Percentiles rank a stretch among this genome's conserved stretches.
Conservation (phyloP, 2,888 invertebrate species). For the Proisotoma minuta region DNA sequence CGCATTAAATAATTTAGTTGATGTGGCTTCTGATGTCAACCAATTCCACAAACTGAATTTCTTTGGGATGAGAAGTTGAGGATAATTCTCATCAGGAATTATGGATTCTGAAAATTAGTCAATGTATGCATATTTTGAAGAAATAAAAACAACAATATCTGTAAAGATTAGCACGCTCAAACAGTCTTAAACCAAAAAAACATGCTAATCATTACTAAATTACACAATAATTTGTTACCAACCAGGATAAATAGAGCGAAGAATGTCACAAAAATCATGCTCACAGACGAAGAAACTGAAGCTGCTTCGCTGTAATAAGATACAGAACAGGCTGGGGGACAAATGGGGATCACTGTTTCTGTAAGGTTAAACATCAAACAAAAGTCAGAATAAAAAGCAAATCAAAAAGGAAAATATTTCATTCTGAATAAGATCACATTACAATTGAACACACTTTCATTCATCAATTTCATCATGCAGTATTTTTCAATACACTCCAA, state of each 20-base stretch:
- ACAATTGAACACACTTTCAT: neutral
- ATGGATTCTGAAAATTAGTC: slow-evolving; percentile 27
- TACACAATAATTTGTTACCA: slow-evolving; percentile 26
- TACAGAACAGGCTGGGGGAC: slow-evolving; percentile 84
- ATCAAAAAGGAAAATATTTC: too few species aligned
- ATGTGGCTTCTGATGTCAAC: slow-evolving; percentile 12
- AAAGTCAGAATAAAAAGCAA: too few species aligned
- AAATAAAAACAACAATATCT: neutral
- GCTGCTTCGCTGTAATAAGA: slow-evolving; percentile 59
- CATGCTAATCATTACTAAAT: neutral
- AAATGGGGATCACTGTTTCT: slow-evolving; percentile 87
- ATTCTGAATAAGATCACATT: slow-evolving; percentile 4
- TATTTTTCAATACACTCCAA: too few species aligned
- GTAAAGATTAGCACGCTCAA: neutral
- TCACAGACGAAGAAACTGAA: slow-evolving; percentile 37
- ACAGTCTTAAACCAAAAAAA: neutral
- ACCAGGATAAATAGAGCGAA: slow-evolving; percentile 40
- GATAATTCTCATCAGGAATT: slow-evolving; percentile 36
- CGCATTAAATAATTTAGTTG: neutral
- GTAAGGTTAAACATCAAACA: too few species aligned
- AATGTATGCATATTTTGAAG: neutral
- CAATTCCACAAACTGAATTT: slow-evolving; percentile 21
- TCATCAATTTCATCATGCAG: neutral
- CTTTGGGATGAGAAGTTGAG: slow-evolving; percentile 25
- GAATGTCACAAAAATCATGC: slow-evolving; percentile 41